Conservation (phyloP, 2,797 vertebrate genomes). For the Centropyge bicolor region DNA sequence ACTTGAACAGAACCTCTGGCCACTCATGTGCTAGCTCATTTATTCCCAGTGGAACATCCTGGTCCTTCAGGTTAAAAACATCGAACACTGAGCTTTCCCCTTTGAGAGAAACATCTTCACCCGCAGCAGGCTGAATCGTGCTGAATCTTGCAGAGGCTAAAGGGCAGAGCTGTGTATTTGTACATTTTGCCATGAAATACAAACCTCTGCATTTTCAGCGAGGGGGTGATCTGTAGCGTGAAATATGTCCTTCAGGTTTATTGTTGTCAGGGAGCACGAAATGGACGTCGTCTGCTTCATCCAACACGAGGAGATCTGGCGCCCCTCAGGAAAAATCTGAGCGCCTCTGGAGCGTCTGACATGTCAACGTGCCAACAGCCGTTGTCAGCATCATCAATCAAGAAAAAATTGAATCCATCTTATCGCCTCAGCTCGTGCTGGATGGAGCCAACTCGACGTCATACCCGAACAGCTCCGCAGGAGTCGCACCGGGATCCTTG, state of each 20-base stretch:
- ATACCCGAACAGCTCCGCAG: background rate
- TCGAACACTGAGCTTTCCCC: background rate
- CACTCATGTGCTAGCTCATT: background rate
- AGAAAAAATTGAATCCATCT: conserved; percentile 11
- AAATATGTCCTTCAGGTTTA: background rate
- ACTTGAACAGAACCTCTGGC: conserved; percentile 5
- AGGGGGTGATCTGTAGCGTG: background rate
- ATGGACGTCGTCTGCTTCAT: background rate
- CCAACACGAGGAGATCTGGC: background rate
- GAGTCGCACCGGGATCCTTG: background rate
- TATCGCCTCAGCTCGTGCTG: conserved; percentile 11
- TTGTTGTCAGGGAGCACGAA: background rate
- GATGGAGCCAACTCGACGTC: background rate
- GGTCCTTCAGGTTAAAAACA: background rate
- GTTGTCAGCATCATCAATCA: conserved; percentile 44
- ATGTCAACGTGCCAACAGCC: conserved; percentile 21
- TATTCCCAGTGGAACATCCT: conserved; percentile 4
- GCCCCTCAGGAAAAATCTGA: background rate
- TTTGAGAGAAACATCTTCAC: background rate
- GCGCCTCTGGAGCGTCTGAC: conserved; percentile 1
- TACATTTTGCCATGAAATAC: background rate
- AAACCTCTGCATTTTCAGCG: background rate
- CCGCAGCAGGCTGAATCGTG: background rate
- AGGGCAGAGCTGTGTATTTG: background rate
- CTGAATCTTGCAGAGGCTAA: background rate